These are phyloP conservation scores for Gadus chalcogrammus DNA, from an alignment of 2,113 vertebrate species.

Conservation along the genomic window DNA sequence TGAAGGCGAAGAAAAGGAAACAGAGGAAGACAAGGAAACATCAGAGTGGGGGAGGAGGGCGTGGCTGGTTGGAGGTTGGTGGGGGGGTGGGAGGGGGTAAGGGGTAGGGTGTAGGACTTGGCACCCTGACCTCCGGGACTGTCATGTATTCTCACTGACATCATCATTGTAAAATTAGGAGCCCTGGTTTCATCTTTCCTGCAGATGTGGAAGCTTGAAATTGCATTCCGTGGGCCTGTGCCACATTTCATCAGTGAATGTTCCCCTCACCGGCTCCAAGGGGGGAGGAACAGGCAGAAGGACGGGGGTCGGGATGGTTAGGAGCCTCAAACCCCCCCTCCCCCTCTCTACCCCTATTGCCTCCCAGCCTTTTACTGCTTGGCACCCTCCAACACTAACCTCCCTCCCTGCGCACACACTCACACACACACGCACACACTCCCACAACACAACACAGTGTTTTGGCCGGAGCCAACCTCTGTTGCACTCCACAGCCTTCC, in stretches of 20 bases:
- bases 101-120: slow-evolving; percentile 13
- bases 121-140: slow-evolving; percentile 74
- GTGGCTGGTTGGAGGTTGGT: slow-evolving; percentile 23
- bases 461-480: slow-evolving; percentile 9
- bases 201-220: slow-evolving; percentile 93
- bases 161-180: slow-evolving; percentile 92
- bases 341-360: background rate
- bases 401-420: slow-evolving; percentile 48
- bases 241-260: slow-evolving; percentile 91
- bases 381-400: slow-evolving; percentile 16
- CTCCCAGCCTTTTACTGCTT: background rate
- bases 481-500: slow-evolving; percentile 28
- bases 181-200: slow-evolving; percentile 83
- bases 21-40: slow-evolving; percentile 17
- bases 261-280: slow-evolving; percentile 68
- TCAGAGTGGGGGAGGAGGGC: background rate
- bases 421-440: no score
- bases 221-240: slow-evolving; percentile 88
- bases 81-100: background rate
- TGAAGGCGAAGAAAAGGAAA: slow-evolving; percentile 16
- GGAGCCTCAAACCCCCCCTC: background rate
- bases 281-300: no score
- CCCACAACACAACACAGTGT: background rate
- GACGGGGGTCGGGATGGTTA: background rate
- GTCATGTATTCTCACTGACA: slow-evolving; percentile 87